Evolutionary conservation across 2,113 vertebrate species (phyloP), one percentile per base, ranked within the genome.

Genomic region (Lanius collurio): DNA sequence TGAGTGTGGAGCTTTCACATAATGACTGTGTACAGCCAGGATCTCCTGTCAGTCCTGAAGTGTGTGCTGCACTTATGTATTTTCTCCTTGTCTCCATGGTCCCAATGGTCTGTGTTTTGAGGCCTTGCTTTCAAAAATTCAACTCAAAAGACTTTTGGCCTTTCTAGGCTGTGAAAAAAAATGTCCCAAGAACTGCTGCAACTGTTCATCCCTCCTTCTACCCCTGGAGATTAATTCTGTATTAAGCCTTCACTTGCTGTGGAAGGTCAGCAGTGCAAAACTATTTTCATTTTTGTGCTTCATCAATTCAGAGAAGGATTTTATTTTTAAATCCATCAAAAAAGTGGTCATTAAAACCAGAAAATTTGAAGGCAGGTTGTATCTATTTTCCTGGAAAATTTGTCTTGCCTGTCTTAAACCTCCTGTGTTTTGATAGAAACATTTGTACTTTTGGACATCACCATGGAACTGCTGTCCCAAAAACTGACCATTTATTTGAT

Each of bases 11-110:
- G n/a, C 55, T 56, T 37, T 91, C 50, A 31, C 17, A 1, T 22
- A 33, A 33, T 35, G 73, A 13, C 20, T 69, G 23, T 67, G 42
- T 63, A 31, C 62, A 19, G 22, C 62, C 70, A 57, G 65, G 57
- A 11, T 37, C 15, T 52, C 9, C 1, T 82, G 90, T 44, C 63
- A 49, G 28, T 63, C 56, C 59, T 73, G 52, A 76, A 35, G 57
- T 7, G 8, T 9, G 7, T 90, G 57, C 53, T 73, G 46, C 59
- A 33, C 3, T 56, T 39, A 7, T 0, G 0, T 30, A 7, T 67
- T 82, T 78, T 27, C 52, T 78, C 8, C n/a, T 53, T 62, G 46
- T 83, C n/a, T 86, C 39, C 53, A 56, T 81, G 27, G 37, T 83
- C 41, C n/a, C 28, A 62, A 0, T 27, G 39, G 12, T 35, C 33